A percentile compares a stretch with the other conserved stretches of the same genome.
These are phyloP conservation scores for Ctenosaura bakeri DNA, from an alignment of 2,797 vertebrate genomes.

Conservation along the genomic window DNA sequence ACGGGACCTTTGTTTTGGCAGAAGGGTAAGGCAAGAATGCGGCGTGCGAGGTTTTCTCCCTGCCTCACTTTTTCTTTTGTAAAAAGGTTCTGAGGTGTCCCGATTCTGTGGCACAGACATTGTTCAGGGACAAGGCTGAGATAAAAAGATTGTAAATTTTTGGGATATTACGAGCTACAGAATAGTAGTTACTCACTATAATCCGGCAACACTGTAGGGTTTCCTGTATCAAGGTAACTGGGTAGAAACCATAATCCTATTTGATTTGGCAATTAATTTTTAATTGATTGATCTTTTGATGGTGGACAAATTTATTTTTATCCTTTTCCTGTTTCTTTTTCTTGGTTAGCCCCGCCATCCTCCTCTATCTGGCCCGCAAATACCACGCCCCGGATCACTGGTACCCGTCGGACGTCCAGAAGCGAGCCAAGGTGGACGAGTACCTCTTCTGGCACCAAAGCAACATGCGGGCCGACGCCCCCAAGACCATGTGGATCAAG, in stretches of 20 bases:
- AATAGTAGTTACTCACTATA: too few relatives aligned
- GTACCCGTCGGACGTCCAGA: slow-evolving; percentile 86
- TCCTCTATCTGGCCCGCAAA: slow-evolving; percentile 85
- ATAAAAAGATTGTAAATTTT: too few relatives aligned
- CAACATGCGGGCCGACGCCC: slow-evolving; percentile 75
- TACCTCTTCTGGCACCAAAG: slow-evolving; percentile 89
- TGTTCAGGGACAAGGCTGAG: too few relatives aligned
- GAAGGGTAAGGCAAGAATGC: slow-evolving; percentile 26
- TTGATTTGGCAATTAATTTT: too few relatives aligned
- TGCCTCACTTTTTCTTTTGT: background rate
- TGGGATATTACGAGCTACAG: too few relatives aligned
- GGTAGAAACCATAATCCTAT: too few relatives aligned
- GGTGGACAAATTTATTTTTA: too few relatives aligned
- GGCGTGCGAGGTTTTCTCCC: background rate
- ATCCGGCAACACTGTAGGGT: too few relatives aligned
- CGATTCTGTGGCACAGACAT: too few relatives aligned
- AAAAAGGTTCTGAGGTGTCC: too few relatives aligned
- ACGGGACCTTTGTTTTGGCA: slow-evolving; percentile 12
- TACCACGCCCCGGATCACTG: slow-evolving; percentile 84
- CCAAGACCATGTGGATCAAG: slow-evolving; percentile 84
- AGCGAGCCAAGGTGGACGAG: slow-evolving; percentile 83
- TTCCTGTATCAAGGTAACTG: too few relatives aligned
- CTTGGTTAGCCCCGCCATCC: slow-evolving; percentile 78
- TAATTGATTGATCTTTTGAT: too few relatives aligned
- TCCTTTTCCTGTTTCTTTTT: background rate